These are phyloP conservation scores for Saccopteryx leptura DNA, from an alignment of 2,113 vertebrate species.

Conservation along the genomic window DNA sequence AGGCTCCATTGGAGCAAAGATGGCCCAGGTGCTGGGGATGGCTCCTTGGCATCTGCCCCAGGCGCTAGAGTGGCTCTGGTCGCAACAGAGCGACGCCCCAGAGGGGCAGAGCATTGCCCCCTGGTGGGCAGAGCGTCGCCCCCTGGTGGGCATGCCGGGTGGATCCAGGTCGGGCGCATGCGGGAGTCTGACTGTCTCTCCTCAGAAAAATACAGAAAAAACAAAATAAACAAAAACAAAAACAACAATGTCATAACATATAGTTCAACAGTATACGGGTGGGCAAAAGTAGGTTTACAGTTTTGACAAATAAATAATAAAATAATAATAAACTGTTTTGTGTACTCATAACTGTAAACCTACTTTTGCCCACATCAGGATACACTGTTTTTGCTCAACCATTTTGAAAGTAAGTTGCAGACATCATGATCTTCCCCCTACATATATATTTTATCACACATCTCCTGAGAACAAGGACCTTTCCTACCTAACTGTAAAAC, in stretches of 20 bases:
- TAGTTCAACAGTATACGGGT: not conserved
- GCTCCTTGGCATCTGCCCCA: too few relatives aligned
- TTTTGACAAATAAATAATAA: not conserved
- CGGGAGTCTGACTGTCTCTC: too few relatives aligned
- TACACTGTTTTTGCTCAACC: not conserved
- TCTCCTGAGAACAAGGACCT: not conserved
- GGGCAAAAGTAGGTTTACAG: not conserved
- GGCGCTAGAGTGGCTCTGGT: too few relatives aligned
- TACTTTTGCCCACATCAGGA: not conserved
- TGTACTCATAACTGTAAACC: not conserved
- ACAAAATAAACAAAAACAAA: too few relatives aligned
- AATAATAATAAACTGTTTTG: not conserved
- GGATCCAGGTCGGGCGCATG: too few relatives aligned
- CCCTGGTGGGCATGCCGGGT: too few relatives aligned
- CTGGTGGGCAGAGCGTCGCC: too few relatives aligned
- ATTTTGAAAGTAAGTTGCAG: slow-evolving; percentile 1
- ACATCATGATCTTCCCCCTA: not conserved
- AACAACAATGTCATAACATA: not conserved
- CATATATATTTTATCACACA: not conserved
- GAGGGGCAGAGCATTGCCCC: too few relatives aligned
- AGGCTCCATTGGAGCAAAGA: too few relatives aligned
- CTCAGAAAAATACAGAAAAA: too few relatives aligned
- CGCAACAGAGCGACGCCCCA: too few relatives aligned
- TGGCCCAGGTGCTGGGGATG: too few relatives aligned
- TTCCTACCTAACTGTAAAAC: not conserved